Conservation (phyloP, 2,797 vertebrate genomes). For the Perodicticus potto region DNA sequence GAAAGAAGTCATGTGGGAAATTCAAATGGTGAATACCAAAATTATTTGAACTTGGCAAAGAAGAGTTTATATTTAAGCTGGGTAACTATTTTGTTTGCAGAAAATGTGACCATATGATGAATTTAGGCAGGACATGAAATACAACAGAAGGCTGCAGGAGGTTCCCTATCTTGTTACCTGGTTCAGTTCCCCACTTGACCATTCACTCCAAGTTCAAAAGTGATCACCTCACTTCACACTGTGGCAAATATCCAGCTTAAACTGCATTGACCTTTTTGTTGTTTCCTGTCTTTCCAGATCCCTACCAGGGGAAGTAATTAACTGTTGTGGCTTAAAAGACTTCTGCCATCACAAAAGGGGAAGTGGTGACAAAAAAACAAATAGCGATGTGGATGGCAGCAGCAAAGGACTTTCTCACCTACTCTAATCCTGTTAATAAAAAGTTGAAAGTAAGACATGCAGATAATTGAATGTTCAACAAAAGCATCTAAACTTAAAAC, state of each 20-base stretch:
- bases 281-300: conserved; percentile 63
- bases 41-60: background rate
- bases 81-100: background rate
- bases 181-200: background rate
- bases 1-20: conserved; percentile 19
- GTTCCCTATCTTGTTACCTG: background rate
- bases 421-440: conserved; percentile 42
- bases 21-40: conserved; percentile 13
- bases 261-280: conserved; percentile 6
- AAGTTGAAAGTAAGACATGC: background rate
- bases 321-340: conserved; percentile 47
- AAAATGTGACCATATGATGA: background rate
- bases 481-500: conserved; percentile 28
- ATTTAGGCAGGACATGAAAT: background rate
- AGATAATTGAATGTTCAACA: background rate
- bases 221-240: conserved; percentile 23
- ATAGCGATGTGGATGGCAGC: background rate
- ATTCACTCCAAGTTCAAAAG: conserved; percentile 32
- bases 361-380: conserved; percentile 37
- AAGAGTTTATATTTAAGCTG: background rate
- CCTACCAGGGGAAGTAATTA: conserved; percentile 65
- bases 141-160: background rate
- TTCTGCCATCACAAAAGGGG: conserved; percentile 52
- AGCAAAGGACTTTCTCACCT: conserved; percentile 31
- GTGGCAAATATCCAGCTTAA: conserved; percentile 55